Conservation (phyloP, 1,140 invertebrate species). For the Aphelinus certus region DNA sequence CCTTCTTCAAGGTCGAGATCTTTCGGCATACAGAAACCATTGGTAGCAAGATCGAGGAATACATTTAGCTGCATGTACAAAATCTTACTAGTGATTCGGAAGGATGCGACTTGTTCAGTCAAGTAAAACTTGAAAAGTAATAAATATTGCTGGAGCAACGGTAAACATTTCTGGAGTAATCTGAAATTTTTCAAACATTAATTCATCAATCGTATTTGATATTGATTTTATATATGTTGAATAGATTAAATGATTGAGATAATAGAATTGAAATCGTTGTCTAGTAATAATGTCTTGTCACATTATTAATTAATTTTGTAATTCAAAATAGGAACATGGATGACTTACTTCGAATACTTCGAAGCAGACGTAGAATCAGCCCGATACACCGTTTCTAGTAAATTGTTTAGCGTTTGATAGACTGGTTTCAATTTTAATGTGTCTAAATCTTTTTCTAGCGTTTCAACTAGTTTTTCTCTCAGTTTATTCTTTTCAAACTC, state of each 20-base stretch:
- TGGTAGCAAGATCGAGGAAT: slow-evolving; percentile 84
- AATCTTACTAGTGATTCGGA: slow-evolving; percentile 84
- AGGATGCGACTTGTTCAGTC: slow-evolving; percentile 77
- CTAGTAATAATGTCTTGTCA: too few species aligned
- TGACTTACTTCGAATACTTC: slow-evolving; percentile 41
- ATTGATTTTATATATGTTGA: too few species aligned
- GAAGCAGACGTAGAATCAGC: slow-evolving; percentile 29
- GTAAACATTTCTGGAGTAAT: slow-evolving; percentile 61
- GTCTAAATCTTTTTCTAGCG: slow-evolving; percentile 69
- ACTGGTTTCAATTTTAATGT: slow-evolving; percentile 67
- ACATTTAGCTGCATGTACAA: slow-evolving; percentile 83
- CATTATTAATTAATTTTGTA: too few species aligned
- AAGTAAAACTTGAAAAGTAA: slow-evolving; percentile 82
- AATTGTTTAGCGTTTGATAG: slow-evolving; percentile 43
- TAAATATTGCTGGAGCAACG: slow-evolving; percentile 83
- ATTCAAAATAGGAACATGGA: too few species aligned
- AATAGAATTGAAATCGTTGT: too few species aligned
- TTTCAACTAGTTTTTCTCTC: slow-evolving; percentile 72
- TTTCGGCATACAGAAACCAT: slow-evolving; percentile 94
- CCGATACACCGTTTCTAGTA: slow-evolving; percentile 44
- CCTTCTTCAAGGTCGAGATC: slow-evolving; percentile 78
- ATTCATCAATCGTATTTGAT: slow-evolving; percentile 7
- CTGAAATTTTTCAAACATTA: slow-evolving; percentile 40
- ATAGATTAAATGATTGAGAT: too few species aligned
- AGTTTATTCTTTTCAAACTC: slow-evolving; percentile 60